Percentiles rank a stretch among this genome's conserved stretches.
Conservation (phyloP, 2,888 invertebrate genomes). For the Drosophila hamatofila region DNA sequence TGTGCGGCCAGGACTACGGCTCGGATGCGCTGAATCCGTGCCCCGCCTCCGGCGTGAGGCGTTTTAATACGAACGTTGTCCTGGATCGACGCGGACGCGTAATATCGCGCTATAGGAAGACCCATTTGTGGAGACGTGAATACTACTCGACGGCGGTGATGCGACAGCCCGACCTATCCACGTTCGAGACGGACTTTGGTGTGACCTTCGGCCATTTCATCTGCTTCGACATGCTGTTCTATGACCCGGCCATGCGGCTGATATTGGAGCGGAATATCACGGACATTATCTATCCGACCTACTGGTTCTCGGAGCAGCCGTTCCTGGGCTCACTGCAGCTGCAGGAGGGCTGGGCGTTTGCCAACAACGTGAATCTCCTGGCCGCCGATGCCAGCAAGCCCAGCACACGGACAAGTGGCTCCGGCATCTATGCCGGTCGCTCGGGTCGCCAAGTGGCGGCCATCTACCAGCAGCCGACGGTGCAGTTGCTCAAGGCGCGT, state of each 20-base stretch:
- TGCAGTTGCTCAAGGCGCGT: constrained; percentile 65
- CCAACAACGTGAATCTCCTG: constrained; percentile 87
- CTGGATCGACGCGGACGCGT: constrained; percentile 90
- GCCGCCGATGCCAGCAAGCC: constrained; percentile 88
- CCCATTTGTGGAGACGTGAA: constrained; percentile 85
- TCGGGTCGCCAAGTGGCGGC: constrained; percentile 75
- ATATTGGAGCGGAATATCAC: constrained; percentile 71
- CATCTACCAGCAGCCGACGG: constrained; percentile 66
- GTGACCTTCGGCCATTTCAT: constrained; percentile 92
- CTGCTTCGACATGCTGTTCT: constrained; percentile 93
- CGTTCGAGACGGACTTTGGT: constrained; percentile 91
- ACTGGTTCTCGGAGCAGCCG: constrained; percentile 94
- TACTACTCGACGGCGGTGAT: constrained; percentile 86
- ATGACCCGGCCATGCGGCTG: constrained; percentile 88
- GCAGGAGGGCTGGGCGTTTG: constrained; percentile 88
- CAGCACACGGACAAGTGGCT: constrained; percentile 86
- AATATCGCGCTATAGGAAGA: constrained; percentile 86
- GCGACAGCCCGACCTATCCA: constrained; percentile 86
- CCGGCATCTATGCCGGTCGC: constrained; percentile 87
- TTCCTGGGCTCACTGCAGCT: constrained; percentile 86
- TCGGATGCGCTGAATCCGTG: constrained; percentile 60
- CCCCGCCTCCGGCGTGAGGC: constrained; percentile 61
- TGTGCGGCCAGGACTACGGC: constrained; percentile 84
- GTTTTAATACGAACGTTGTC: constrained; percentile 92
- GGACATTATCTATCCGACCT: constrained; percentile 87